These are phyloP conservation scores for Phataginus tetradactyla DNA, from an alignment of 2,797 vertebrate genomes.

Conservation along the genomic window DNA sequence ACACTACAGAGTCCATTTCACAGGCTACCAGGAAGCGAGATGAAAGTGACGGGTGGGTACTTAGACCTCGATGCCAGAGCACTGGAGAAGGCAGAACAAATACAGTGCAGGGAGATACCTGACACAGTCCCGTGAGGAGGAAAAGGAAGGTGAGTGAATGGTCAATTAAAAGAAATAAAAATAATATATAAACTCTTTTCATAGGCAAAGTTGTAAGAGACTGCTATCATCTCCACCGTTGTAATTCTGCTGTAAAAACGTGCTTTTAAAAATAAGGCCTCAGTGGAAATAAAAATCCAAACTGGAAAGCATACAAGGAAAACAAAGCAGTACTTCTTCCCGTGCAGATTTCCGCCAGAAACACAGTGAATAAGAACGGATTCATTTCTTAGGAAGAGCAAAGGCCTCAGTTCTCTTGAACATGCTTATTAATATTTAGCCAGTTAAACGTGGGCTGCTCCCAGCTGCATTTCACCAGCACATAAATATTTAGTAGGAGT, in stretches of 20 bases:
- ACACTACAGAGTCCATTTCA: not conserved
- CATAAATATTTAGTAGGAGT: slow-evolving; percentile 1
- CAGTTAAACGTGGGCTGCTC: not conserved
- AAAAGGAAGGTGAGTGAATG: not conserved
- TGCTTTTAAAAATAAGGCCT: slow-evolving; percentile 60
- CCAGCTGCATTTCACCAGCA: not conserved
- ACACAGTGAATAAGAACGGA: not conserved
- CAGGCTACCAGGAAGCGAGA: not conserved
- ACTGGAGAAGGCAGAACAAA: not conserved
- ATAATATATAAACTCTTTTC: not conserved
- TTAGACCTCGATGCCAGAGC: not conserved
- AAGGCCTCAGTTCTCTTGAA: slow-evolving; percentile 28
- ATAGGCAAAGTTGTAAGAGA: slow-evolving; percentile 8
- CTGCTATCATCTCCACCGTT: not conserved
- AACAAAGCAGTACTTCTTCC: slow-evolving; percentile 49
- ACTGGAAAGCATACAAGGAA: slow-evolving; percentile 60
- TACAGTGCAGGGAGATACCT: not conserved
- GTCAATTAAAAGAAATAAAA: not conserved
- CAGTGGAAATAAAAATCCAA: slow-evolving; percentile 48
- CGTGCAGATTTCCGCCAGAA: not conserved
- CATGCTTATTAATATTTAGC: slow-evolving; percentile 53
- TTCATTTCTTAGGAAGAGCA: slow-evolving; percentile 38
- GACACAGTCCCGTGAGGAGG: not conserved
- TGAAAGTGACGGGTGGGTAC: not conserved
- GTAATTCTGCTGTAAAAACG: slow-evolving; percentile 35